Evolutionary conservation across 2,888 invertebrate species (phyloP), one percentile per base, ranked within the genome.

Genomic region (Lagria hirta): DNA sequence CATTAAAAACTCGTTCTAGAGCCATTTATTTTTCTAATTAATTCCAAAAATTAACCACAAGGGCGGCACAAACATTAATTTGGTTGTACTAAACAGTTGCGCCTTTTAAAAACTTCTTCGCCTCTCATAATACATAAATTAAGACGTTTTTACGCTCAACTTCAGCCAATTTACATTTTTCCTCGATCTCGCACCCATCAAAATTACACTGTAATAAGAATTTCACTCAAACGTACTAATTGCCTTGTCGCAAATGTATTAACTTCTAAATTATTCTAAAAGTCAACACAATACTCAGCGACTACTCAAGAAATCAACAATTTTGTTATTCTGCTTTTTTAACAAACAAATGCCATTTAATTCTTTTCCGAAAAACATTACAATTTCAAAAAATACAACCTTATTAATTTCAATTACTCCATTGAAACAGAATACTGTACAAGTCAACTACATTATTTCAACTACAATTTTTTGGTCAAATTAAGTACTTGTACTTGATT

Each of bases 11-110:
- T 67, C 69, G 62, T 69, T 62, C 55, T 47, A 47, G 43, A 54
- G 58, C 60, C 65, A 69, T 70, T 69, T 68, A 66, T 69, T 64
- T 58, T 55, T 54, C 60, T 64, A 68, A 70, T 69, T 69, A 68
- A 68, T 68, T 68, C 64, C 54, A 67, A 67, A 65, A 70, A 68
- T 68, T 61, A 62, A 59, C 63, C 67, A 61, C 62, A 54, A 60
- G 52, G 48, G 59, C 51, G 46, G 50, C 54, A 43, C 42, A 48
- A 48, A 48, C 48, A 48, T 48, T 43, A 48, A 48, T 48, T 43
- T 23, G 37, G 38, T 43, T 48, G 48, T 48, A 48, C 33, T 35
- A 38, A 48, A 48, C 48, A 48, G 34, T 48, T 48, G 48, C 43
- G 48, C 38, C 38, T 48, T 48, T 48, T 48, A 43, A 48, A 48